Conservation (phyloP, 2,797 vertebrate species). For the Sebastes paucispinis region DNA sequence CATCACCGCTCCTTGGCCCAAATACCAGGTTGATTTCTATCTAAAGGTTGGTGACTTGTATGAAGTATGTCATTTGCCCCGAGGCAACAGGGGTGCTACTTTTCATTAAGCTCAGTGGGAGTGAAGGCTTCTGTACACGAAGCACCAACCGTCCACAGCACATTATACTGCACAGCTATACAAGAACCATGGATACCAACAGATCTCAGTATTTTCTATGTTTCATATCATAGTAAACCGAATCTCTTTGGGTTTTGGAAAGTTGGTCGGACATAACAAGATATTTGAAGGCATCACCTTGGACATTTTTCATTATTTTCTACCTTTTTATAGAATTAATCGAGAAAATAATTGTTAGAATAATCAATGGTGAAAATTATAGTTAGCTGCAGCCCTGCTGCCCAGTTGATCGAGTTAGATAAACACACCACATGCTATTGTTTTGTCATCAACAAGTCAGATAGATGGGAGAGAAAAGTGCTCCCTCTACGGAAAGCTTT, state of each 20-base stretch:
- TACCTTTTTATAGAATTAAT: too few species aligned
- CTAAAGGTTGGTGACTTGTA: conserved; percentile 67
- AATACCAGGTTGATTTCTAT: conserved; percentile 68
- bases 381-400: not conserved
- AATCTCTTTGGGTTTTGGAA: not conserved
- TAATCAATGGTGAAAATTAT: not conserved
- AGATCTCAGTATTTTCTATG: not conserved
- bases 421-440: too few species aligned
- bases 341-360: too few species aligned
- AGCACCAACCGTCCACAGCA: not conserved
- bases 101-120: conserved; percentile 54
- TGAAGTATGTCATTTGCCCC: conserved; percentile 53
- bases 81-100: conserved; percentile 42
- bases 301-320: not conserved
- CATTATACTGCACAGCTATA: not conserved
- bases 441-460: too few species aligned
- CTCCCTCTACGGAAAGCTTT: too few species aligned
- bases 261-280: not conserved
- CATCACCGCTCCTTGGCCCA: conserved; percentile 62
- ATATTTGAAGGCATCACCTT: too few species aligned
- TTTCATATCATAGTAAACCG: not conserved
- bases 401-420: not conserved
- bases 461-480: too few species aligned
- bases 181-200: not conserved
- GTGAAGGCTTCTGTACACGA: not conserved